Evolutionary conservation across 2,113 vertebrate species (phyloP).

Genomic region (Bucco capensis): DNA sequence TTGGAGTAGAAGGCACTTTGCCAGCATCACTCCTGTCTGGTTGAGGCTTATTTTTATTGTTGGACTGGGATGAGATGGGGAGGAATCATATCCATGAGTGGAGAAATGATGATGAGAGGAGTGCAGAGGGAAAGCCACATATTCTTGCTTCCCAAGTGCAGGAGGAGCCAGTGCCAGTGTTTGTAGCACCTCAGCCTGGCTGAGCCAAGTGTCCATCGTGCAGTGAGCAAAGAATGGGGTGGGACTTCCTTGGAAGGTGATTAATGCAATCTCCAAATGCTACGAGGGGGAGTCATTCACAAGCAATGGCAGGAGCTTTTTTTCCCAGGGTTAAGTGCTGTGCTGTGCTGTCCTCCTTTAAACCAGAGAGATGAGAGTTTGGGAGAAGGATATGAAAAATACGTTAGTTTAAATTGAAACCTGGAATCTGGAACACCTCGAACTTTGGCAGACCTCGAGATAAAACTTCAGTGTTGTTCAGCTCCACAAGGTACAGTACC

Average conservation of each 20-base stretch:
- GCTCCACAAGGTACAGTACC: background rate
- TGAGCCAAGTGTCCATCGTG: background rate
- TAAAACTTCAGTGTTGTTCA: conserved; percentile 1
- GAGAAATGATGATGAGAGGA: background rate
- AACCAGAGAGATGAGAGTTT: background rate
- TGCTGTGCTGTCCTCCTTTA: background rate
- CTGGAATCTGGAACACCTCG: background rate
- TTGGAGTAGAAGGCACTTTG: background rate
- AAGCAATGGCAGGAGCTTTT: background rate
- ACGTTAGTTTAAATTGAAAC: conserved; percentile 15
- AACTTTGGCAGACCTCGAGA: background rate
- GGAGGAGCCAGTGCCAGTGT: background rate
- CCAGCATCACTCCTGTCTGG: background rate
- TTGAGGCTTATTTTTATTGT: background rate
- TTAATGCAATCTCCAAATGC: background rate
- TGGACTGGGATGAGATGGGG: background rate
- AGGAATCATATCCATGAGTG: background rate
- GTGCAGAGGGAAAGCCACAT: background rate
- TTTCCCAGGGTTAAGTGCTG: background rate
- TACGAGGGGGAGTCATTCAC: fast-evolving
- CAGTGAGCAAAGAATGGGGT: background rate
- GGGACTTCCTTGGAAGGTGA: background rate
- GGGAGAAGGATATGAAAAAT: conserved; percentile 18
- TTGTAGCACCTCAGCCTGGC: background rate
- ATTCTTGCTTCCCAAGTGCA: background rate